These are phyloP conservation scores for Limonius californicus DNA, from an alignment of 1,140 invertebrate species.

Conservation along the genomic window DNA sequence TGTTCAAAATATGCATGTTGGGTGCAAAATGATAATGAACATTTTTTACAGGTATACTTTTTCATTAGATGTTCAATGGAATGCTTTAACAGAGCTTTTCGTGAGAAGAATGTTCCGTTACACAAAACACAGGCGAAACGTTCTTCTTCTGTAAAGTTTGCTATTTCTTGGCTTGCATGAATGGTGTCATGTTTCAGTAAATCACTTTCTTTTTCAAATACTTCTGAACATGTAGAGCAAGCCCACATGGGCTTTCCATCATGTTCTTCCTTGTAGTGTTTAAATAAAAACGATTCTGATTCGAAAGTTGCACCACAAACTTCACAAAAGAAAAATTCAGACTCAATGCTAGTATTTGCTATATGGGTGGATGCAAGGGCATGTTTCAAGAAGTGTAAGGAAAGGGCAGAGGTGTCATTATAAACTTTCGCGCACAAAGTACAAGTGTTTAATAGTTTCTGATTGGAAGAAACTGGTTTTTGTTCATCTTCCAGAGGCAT, in stretches of 20 bases:
- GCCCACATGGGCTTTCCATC: not conserved
- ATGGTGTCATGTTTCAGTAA: slow-evolving; percentile 15
- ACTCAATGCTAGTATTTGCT: not conserved
- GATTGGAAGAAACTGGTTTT: too few relatives aligned
- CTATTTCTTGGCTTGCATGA: not conserved
- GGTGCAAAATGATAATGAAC: slow-evolving; percentile 19
- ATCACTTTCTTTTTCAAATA: slow-evolving; percentile 11
- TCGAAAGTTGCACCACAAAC: slow-evolving; percentile 19
- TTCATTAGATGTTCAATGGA: slow-evolving; percentile 19
- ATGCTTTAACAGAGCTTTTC: slow-evolving; percentile 9
- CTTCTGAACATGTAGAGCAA: not conserved
- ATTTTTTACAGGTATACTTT: slow-evolving; percentile 14
- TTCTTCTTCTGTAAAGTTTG: not conserved
- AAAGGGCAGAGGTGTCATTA: slow-evolving; percentile 1
- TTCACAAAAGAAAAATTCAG: not conserved
- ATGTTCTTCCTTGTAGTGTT: slow-evolving; percentile 15
- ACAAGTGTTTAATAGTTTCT: not conserved
- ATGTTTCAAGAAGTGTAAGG: slow-evolving; percentile 21
- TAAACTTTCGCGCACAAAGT: slow-evolving; percentile 17
- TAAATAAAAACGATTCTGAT: not conserved
- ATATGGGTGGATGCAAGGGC: not conserved
- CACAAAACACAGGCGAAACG: slow-evolving; percentile 1
- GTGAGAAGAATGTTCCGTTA: slow-evolving; percentile 10
- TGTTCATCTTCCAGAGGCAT: not conserved
- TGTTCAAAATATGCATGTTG: slow-evolving; percentile 13